Evolutionary conservation across 2,113 vertebrate species (phyloP), one percentile per base, ranked within the genome.

Genomic region (Aegotheles bennettii): DNA sequence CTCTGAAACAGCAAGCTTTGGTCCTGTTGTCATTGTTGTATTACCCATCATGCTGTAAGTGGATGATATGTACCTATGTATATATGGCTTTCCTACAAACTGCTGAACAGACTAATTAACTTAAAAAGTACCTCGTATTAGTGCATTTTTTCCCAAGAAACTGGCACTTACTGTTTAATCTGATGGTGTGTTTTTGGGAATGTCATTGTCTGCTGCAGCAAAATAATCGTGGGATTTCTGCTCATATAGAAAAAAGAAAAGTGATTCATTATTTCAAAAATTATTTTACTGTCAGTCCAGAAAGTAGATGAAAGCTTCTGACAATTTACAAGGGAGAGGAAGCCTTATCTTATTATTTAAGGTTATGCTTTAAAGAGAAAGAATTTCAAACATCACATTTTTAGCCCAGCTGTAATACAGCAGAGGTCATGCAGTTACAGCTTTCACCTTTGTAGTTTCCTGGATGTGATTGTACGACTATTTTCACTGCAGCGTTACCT

Each of bases 261-360:
- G 89, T 83, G 63, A 95, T 96, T 97, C 97, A 96, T 97, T 98
- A 97, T 97, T 97, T 98, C 96, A 96, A 78, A 96, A 97, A 97
- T 96, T 97, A 97, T 96, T 97, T 97, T 97, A 95, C 88, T 93
- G 90, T 92, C 94, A 60, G 80, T 93, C 79, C 68, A 87, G 69
- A 90, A 96, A 97, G 97, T 48, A 96, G 97, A 97, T 97, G 92
- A 97, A 97, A 95, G 93, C 90, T 96, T 96, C 94, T 96, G 94
- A 97, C 93, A 95, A 94, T 83, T 92, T 84, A 93, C 92, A 89
- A 88, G 89, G 70, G 91, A 96, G 84, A 97, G 51, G 56, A 87
- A 90, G 82, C 57, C 87, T 95, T 96, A 94, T 73, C 96, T 96
- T 96, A 95, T 91, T 97, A 94, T 96, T 97, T 95, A 96, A 98